phyloP scores from a whole-genome alignment of 2,113 vertebrate genomes.

The Seriola aureovittata region DNA sequence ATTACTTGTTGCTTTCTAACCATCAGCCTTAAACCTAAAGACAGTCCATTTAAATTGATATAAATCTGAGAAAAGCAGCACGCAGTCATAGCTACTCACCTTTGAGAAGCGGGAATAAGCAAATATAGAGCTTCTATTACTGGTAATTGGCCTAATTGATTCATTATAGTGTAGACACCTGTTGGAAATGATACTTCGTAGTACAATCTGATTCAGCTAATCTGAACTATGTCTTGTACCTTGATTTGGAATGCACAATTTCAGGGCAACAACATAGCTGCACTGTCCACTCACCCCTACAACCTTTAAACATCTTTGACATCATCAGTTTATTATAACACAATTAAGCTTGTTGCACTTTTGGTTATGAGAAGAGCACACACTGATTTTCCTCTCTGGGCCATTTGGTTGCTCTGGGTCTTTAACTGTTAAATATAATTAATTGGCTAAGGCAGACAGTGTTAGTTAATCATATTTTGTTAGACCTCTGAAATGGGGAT shows the following conservation, averaged over 20 bases:
- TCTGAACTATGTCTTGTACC: not conserved
- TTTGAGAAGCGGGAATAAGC: not conserved
- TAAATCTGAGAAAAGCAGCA: not conserved
- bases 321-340: constrained; percentile 36
- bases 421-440: constrained; percentile 78
- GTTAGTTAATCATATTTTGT: constrained; percentile 74
- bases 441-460: constrained; percentile 62
- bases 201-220: not conserved
- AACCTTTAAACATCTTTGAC: constrained; percentile 31
- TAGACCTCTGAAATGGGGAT: constrained; percentile 57
- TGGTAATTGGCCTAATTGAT: constrained; percentile 7
- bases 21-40: not conserved
- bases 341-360: constrained; percentile 49
- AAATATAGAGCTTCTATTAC: not conserved
- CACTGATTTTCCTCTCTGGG: constrained; percentile 48
- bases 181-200: no score
- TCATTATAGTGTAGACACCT: not conserved
- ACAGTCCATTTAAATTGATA: not conserved
- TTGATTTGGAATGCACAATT: not conserved
- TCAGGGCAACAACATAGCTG: not conserved
- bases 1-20: not conserved
- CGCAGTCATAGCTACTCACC: not conserved
- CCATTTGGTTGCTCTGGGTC: constrained; percentile 56
- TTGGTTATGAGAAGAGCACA: constrained; percentile 33
- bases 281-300: not conserved